Percentiles rank a stretch among this genome's conserved stretches.
Conservation (phyloP, 2,888 invertebrate genomes). For the Drosophila meridiana region DNA sequence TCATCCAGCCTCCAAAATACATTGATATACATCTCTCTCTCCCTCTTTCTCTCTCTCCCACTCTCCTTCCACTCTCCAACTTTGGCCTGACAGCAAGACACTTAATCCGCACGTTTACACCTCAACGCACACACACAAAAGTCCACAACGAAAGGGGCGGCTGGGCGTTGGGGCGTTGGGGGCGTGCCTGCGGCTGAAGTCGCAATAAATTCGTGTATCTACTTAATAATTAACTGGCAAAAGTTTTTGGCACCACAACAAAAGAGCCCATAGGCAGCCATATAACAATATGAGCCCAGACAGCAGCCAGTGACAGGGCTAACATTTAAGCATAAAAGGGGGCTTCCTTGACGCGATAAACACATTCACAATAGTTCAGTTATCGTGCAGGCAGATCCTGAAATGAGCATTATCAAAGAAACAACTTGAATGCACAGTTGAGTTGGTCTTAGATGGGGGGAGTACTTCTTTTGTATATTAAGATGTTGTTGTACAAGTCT, state of each 20-base stretch:
- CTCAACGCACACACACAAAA: constrained; percentile 70
- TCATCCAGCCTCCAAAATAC: constrained; percentile 35
- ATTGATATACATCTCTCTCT: constrained; percentile 61
- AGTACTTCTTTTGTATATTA: background rate
- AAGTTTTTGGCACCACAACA: constrained; percentile 52
- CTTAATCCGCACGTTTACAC: constrained; percentile 82
- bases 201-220: constrained; percentile 77
- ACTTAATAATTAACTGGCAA: constrained; percentile 78
- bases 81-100: constrained; percentile 67
- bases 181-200: constrained; percentile 44
- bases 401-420: background rate
- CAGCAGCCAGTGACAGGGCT: background rate
- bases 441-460: background rate
- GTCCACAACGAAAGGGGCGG: constrained; percentile 3
- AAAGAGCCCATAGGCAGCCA: constrained; percentile 23
- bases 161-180: background rate
- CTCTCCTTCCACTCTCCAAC: background rate
- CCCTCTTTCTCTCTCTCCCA: background rate
- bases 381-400: background rate
- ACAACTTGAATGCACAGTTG: background rate
- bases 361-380: constrained; percentile 6
- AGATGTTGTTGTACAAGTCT: background rate
- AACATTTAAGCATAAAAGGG: background rate
- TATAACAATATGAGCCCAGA: constrained; percentile 39
- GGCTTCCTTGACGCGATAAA: background rate